Percentiles rank a stretch among this genome's conserved stretches.
These are phyloP conservation scores for Anthonomus grandis DNA, from an alignment of 1,140 invertebrate genomes.

Conservation along the genomic window DNA sequence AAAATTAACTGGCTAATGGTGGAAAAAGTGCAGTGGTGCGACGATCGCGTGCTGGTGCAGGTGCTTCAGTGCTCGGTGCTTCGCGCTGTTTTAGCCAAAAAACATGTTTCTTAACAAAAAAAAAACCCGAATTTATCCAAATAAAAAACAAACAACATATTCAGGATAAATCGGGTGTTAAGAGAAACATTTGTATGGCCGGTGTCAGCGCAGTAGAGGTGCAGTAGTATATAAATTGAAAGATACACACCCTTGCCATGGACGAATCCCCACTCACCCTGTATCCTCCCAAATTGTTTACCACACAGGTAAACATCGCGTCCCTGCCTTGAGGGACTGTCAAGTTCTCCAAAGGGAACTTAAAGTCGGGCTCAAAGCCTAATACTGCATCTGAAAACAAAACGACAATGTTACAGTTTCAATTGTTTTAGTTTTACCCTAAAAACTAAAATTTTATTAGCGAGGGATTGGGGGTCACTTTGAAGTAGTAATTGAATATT, in stretches of 20 bases:
- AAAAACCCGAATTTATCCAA: too few relatives aligned
- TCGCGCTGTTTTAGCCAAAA: background rate
- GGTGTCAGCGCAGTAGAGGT: conserved; percentile 26
- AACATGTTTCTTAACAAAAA: conserved; percentile 9
- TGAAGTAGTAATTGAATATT: too few relatives aligned
- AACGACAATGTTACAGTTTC: background rate
- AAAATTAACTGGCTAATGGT: too few relatives aligned
- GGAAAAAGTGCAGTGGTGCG: conserved; percentile 29
- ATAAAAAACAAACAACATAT: too few relatives aligned
- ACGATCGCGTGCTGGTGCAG: conserved; percentile 32
- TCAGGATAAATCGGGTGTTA: too few relatives aligned
- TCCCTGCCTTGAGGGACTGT: conserved; percentile 82
- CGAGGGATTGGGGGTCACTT: too few relatives aligned
- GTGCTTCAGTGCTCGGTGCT: conserved; percentile 26
- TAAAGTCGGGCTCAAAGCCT: conserved; percentile 79
- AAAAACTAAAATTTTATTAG: too few relatives aligned
- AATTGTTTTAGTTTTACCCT: too few relatives aligned
- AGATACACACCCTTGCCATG: conserved; percentile 72
- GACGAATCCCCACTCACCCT: conserved; percentile 86
- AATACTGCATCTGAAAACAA: conserved; percentile 49
- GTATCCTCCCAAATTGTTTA: conserved; percentile 87
- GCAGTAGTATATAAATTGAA: conserved; percentile 38
- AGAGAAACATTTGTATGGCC: too few relatives aligned
- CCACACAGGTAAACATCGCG: conserved; percentile 85
- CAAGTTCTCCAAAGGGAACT: conserved; percentile 79